phyloP scores from a whole-genome alignment of 2,113 vertebrate genomes.

The Gallinago media region DNA sequence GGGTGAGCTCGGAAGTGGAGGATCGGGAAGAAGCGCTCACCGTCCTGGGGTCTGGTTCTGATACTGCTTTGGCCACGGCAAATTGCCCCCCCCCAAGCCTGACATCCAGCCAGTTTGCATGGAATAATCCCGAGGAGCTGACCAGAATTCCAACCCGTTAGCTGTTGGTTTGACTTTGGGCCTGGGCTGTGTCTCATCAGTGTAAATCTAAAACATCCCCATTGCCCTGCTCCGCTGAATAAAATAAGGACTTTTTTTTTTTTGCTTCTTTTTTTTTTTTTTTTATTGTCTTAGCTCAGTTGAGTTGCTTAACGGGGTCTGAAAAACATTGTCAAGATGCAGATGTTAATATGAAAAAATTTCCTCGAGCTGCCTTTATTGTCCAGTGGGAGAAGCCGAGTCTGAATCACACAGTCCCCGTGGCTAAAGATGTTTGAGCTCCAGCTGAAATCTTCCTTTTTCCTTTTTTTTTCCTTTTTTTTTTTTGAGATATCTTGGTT shows the following conservation, averaged over 20 bases:
- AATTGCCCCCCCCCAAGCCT: not conserved
- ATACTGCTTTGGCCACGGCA: not conserved
- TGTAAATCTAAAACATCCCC: constrained; percentile 31
- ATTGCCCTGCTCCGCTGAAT: not conserved
- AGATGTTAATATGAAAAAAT: not conserved
- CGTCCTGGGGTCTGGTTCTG: not conserved
- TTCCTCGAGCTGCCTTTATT: not conserved
- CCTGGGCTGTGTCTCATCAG: not conserved
- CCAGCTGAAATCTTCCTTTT: not conserved
- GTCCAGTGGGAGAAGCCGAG: not conserved
- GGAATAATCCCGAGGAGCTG: not conserved
- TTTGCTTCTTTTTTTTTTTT: not conserved
- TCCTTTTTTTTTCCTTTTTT: too few relatives aligned
- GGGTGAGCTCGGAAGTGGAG: not conserved
- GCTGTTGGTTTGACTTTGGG: not conserved
- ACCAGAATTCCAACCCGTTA: not conserved
- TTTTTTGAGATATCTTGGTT: not conserved
- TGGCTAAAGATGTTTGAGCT: not conserved
- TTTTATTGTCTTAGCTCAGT: not conserved
- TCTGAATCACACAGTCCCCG: not conserved
- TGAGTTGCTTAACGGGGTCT: not conserved
- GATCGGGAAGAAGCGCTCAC: not conserved
- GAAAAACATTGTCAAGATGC: constrained; percentile 2
- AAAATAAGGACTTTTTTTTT: not conserved
- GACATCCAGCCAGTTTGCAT: not conserved